These are phyloP conservation scores for Craniophora ligustri DNA, from an alignment of 2,888 invertebrate species.

Conservation along the genomic window DNA sequence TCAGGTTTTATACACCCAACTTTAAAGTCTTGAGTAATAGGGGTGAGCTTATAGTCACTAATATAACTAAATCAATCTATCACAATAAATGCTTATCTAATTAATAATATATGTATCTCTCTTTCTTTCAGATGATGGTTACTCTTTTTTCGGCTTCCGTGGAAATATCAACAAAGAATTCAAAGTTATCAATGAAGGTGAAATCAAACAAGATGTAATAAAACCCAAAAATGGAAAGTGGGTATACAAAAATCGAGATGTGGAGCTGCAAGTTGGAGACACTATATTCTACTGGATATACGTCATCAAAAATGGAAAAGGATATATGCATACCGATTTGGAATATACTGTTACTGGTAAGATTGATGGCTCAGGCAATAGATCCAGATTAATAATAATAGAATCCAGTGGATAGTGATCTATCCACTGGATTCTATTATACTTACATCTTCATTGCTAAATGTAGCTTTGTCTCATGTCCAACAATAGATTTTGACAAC, in stretches of 20 bases:
- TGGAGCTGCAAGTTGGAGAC: constrained; percentile 90
- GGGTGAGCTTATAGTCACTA: no score
- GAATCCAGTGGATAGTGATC: no score
- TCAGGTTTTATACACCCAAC: no score
- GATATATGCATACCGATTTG: constrained; percentile 89
- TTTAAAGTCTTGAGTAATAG: no score
- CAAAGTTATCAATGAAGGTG: constrained; percentile 90
- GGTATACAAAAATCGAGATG: constrained; percentile 89
- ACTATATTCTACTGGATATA: constrained; percentile 92
- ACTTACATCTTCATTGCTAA: no score
- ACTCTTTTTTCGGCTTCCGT: constrained; percentile 79
- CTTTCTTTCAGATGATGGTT: constrained; percentile 86
- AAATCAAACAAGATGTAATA: constrained; percentile 89
- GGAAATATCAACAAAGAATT: constrained; percentile 92
- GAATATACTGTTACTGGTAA: constrained; percentile 86
- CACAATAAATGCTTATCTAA: no score
- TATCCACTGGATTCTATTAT: no score
- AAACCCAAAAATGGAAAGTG: constrained; percentile 89
- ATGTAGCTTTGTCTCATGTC: no score
- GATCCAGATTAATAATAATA: no score
- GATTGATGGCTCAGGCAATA: no score
- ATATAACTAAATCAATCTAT: no score
- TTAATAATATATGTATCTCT: not conserved
- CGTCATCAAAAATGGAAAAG: constrained; percentile 90
- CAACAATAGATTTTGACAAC: no score